phyloP scores from a whole-genome alignment of 2,113 vertebrate genomes.

The Rallus limicola region DNA sequence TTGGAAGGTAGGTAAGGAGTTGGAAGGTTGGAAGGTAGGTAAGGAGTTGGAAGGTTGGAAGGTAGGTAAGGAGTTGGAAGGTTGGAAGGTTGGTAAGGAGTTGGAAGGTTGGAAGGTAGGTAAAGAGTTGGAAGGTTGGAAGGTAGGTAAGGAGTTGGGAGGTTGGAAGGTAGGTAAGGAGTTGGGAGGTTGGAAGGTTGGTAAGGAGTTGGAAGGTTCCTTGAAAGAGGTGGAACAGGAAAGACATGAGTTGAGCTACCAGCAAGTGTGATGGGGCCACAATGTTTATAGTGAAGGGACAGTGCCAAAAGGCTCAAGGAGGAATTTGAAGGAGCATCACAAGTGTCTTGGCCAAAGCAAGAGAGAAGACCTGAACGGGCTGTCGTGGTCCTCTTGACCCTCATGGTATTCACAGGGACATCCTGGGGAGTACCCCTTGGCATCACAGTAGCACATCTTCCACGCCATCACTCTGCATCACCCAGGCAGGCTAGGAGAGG shows the following conservation, averaged over 20 bases:
- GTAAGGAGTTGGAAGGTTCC: background rate
- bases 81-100: too few species aligned
- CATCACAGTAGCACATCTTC: background rate
- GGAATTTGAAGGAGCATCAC: background rate
- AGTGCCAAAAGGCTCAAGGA: background rate
- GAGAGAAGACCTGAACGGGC: background rate
- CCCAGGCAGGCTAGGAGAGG: background rate
- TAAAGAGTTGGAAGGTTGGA: too few species aligned
- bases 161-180: too few species aligned
- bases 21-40: too few species aligned
- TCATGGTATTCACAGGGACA: rapidly evolving
- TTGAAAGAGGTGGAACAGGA: background rate
- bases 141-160: too few species aligned
- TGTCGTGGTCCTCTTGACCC: background rate
- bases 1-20: too few species aligned
- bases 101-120: too few species aligned
- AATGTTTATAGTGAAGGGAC: background rate
- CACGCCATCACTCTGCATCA: background rate
- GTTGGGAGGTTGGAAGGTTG: too few species aligned
- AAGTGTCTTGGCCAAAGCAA: background rate
- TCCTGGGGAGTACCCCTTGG: background rate
- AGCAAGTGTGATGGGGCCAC: background rate
- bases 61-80: too few species aligned
- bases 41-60: too few species aligned
- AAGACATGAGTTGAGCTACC: background rate